phyloP scores from a whole-genome alignment of 2,888 invertebrate genomes.

The Parelbella ahira region DNA sequence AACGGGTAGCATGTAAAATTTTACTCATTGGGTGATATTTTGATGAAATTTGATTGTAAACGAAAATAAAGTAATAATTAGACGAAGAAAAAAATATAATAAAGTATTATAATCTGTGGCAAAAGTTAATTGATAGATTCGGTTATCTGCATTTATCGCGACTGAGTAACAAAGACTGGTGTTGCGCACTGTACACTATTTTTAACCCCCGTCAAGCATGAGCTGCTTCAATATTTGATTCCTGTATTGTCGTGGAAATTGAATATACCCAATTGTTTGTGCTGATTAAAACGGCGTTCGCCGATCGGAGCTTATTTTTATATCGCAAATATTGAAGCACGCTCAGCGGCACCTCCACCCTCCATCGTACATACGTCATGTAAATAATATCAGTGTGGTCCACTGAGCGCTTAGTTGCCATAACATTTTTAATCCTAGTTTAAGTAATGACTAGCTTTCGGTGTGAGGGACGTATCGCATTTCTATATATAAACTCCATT shows the following conservation, averaged over 20 bases:
- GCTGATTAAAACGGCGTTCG: too few species aligned
- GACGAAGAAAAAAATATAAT: slow-evolving; percentile 2
- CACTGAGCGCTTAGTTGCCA: slow-evolving; percentile 78
- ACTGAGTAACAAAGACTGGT: slow-evolving; percentile 59
- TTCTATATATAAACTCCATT: slow-evolving; percentile 15
- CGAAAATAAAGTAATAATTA: slow-evolving; percentile 29
- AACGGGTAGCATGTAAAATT: slow-evolving; percentile 45
- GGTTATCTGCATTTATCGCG: slow-evolving; percentile 59
- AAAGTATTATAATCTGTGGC: slow-evolving; percentile 68
- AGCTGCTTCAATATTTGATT: too few species aligned
- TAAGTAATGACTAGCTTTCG: slow-evolving; percentile 58
- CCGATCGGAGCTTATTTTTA: slow-evolving; percentile 4
- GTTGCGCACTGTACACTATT: slow-evolving; percentile 38
- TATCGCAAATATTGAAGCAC: slow-evolving; percentile 12
- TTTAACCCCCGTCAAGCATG: slow-evolving; percentile 8
- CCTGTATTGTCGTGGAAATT: too few species aligned
- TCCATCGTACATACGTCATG: slow-evolving; percentile 40
- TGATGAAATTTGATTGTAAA: slow-evolving; percentile 48
- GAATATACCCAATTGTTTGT: too few species aligned
- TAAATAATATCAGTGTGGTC: slow-evolving; percentile 68
- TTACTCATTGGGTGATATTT: slow-evolving; percentile 73
- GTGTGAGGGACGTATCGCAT: slow-evolving; percentile 36
- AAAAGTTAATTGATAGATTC: slow-evolving; percentile 48
- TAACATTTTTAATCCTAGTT: slow-evolving; percentile 73
- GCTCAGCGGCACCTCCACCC: slow-evolving; percentile 14